Conservation (phyloP, 2,888 invertebrate species). For the Andrena minutula region DNA sequence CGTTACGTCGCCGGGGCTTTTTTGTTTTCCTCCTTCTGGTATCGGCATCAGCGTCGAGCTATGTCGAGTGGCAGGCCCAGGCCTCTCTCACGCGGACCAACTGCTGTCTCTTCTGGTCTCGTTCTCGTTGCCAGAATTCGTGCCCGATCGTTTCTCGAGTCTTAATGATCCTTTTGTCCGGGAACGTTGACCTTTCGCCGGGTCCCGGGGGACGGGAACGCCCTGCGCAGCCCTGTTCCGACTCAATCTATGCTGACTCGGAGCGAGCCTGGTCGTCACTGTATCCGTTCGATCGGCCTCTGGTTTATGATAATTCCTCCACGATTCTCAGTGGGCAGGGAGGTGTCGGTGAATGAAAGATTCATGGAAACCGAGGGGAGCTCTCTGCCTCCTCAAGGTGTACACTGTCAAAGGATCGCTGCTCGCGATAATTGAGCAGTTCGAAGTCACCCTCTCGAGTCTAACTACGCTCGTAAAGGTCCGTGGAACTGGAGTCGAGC, state of each 20-base stretch:
- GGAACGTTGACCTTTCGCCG: conserved; percentile 49
- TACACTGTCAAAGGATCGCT: too few species aligned
- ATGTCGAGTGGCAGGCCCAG: conserved; percentile 79
- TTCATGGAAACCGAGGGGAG: neutral
- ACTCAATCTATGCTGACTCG: conserved; percentile 18
- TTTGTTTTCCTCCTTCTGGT: conserved; percentile 81
- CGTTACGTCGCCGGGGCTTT: conserved; percentile 79
- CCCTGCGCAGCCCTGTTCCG: conserved; percentile 10
- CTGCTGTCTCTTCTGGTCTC: conserved; percentile 52
- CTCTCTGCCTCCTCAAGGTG: too few species aligned
- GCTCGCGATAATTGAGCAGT: too few species aligned
- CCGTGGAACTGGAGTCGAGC: neutral
- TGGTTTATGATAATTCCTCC: neutral
- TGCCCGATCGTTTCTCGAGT: conserved; percentile 44
- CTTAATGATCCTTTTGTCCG: conserved; percentile 51
- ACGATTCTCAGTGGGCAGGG: neutral
- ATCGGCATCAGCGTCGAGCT: conserved; percentile 81
- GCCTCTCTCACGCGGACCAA: conserved; percentile 68
- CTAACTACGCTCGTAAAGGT: neutral
- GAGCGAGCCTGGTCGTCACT: neutral
- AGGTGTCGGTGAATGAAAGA: neutral
- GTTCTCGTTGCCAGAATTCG: conserved; percentile 49
- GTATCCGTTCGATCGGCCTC: neutral
- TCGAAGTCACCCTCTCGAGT: neutral
- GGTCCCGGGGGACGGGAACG: conserved; percentile 13